phyloP scores from a whole-genome alignment of 2,888 invertebrate genomes.

The Stramonita haemastoma region DNA sequence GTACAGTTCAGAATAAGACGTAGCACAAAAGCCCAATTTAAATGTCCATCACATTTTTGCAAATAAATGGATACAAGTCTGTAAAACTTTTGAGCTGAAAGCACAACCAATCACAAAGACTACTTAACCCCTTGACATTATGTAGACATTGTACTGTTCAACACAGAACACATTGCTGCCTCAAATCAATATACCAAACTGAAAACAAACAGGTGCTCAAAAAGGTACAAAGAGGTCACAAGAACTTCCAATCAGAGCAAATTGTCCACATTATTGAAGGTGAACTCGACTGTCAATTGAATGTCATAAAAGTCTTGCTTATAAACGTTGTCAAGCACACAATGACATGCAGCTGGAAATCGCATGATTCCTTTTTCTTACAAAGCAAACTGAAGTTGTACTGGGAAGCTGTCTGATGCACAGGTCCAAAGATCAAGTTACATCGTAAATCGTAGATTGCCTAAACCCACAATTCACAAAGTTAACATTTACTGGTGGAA shows the following conservation, averaged over 20 bases:
- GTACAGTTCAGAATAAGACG: background rate
- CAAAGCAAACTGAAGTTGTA: too few relatives aligned
- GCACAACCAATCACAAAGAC: background rate
- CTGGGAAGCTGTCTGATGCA: too few relatives aligned
- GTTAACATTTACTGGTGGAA: too few relatives aligned
- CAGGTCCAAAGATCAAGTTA: too few relatives aligned
- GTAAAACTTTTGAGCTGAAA: background rate
- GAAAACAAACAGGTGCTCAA: background rate
- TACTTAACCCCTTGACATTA: background rate
- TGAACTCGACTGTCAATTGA: too few relatives aligned
- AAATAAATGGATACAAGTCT: background rate
- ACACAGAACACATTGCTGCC: slow-evolving; percentile 17
- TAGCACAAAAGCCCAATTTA: slow-evolving; percentile 1
- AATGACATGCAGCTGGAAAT: too few relatives aligned
- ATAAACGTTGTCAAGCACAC: too few relatives aligned
- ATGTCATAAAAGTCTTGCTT: too few relatives aligned
- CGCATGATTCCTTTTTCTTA: too few relatives aligned
- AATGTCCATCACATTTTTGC: background rate
- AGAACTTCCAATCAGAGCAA: background rate
- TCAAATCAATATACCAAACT: slow-evolving; percentile 22
- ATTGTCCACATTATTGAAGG: too few relatives aligned
- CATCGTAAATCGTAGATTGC: too few relatives aligned
- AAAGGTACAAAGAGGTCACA: background rate
- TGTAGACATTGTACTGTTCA: background rate
- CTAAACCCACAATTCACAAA: too few relatives aligned